These are phyloP conservation scores for Archocentrus centrarchus DNA, from an alignment of 2,113 vertebrate genomes.

Conservation along the genomic window DNA sequence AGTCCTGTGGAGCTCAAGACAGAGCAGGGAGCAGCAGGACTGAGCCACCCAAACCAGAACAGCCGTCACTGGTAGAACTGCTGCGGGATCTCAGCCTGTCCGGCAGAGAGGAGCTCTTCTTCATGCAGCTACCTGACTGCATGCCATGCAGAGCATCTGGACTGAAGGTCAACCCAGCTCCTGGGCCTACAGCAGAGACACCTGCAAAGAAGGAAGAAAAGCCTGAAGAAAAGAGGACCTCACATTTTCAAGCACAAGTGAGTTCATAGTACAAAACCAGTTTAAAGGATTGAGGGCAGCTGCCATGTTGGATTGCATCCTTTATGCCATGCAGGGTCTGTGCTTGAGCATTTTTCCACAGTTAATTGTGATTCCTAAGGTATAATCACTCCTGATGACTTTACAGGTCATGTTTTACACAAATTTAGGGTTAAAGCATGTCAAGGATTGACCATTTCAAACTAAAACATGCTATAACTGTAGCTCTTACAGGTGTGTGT, in stretches of 20 bases:
- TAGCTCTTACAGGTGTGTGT: too few species aligned
- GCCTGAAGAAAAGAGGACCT: constrained; percentile 48
- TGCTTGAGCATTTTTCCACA: background rate
- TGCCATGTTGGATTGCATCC: too few species aligned
- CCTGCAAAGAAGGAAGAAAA: constrained; percentile 59
- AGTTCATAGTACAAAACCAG: constrained; percentile 13
- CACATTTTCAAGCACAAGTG: constrained; percentile 62
- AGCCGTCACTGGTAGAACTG: constrained; percentile 64
- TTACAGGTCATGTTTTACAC: background rate
- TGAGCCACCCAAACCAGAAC: constrained; percentile 30
- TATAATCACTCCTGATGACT: background rate
- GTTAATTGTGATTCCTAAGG: background rate
- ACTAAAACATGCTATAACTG: too few species aligned
- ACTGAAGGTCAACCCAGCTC: background rate
- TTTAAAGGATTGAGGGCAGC: background rate
- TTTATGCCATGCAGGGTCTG: background rate
- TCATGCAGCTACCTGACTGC: constrained; percentile 83
- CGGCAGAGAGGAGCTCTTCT: constrained; percentile 77
- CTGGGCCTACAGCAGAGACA: constrained; percentile 22
- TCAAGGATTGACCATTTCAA: too few species aligned
- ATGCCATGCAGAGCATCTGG: constrained; percentile 61
- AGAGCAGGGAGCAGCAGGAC: background rate
- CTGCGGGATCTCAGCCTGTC: constrained; percentile 76
- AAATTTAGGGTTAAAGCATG: too few species aligned
- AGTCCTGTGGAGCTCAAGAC: background rate